Base-by-base conservation (phyloP, 1,140 invertebrate genomes). In the Brachionus sp. region DNA sequence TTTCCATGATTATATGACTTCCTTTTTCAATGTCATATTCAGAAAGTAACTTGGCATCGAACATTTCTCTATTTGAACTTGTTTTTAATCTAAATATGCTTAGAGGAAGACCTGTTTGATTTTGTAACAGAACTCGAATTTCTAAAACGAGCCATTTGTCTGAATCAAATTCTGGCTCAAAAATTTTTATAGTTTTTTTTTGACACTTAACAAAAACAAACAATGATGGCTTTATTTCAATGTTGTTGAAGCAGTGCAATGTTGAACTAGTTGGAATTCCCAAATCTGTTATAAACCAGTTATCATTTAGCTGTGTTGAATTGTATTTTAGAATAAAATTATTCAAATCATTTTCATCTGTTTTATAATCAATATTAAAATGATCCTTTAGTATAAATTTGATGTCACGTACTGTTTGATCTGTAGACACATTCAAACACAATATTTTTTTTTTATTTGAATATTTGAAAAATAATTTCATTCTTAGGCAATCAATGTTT, bases 401-500 rank as follows among this genome's bases (percentile, higher is more conserved):
- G 12, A 82, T 5, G 3, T 82, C 57, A 29, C 33, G 25, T 0
- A 82, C 62, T 68, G 62, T 66, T 66, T 80, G 77, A 39, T 57
- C 6, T 12, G 39, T 16, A 19, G 29, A 23, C 19, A 80, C 46
- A 16, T 62, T 19, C 5, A 80, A 33, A 12, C 35, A 33, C 25
- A 64, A 12, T 44, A 29, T 57, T 80, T 62, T 42, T 25, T 42
- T 66, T 39, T 23, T 12, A 23, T 80, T 53, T 25, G 10, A 42
- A 44, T 62, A 62, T 25, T 80, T 23, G 25, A 80, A 80, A 42
- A 80, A 62, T 42, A 62, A 44, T 80, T 80, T 80, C 77, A 80
- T 80, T 3, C 62, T 80, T 13, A 35, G 13, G 25, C 50, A 57
- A 57, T 57, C n/a, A 57, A 25, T 25, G n/a, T 57, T 7, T 57